These are phyloP conservation scores for Oegoconia quadripuncta DNA, from an alignment of 2,888 invertebrate genomes.

Conservation along the genomic window DNA sequence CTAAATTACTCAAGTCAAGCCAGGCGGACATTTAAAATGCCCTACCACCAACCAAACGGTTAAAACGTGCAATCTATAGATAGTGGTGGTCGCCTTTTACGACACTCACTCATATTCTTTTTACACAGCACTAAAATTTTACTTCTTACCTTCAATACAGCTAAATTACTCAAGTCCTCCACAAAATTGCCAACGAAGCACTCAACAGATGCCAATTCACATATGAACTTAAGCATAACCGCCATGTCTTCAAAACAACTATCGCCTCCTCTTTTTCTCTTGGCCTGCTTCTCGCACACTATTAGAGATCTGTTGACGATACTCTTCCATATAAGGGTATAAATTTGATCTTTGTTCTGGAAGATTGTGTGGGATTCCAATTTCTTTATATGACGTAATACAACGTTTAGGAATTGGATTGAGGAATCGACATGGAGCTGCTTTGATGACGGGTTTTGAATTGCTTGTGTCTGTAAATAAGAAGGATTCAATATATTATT, in stretches of 20 bases:
- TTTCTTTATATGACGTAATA: slow-evolving; percentile 57
- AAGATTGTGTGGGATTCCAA: slow-evolving; percentile 55
- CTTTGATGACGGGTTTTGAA: slow-evolving; percentile 45
- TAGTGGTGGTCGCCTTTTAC: too few species aligned
- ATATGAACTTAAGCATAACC: slow-evolving; percentile 49
- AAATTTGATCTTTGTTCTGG: slow-evolving; percentile 49
- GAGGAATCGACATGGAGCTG: slow-evolving; percentile 52
- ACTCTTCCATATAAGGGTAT: slow-evolving; percentile 52
- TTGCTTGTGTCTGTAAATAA: slow-evolving; percentile 50
- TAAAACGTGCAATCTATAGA: too few species aligned
- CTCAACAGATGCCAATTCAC: slow-evolving; percentile 55
- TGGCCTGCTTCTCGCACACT: slow-evolving; percentile 27
- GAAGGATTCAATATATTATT: neutral
- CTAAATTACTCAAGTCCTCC: slow-evolving; percentile 44
- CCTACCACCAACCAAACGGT: too few species aligned
- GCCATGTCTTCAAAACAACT: slow-evolving; percentile 47
- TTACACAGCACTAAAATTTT: too few species aligned
- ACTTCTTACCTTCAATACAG: slow-evolving; percentile 48
- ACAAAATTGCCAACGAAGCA: slow-evolving; percentile 45
- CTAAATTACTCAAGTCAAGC: too few species aligned
- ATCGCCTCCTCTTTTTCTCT: slow-evolving; percentile 24
- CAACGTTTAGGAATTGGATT: slow-evolving; percentile 50
- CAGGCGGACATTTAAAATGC: too few species aligned
- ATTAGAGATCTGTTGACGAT: slow-evolving; percentile 41
- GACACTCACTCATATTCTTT: too few species aligned